A percentile compares a stretch with the other conserved stretches of the same genome.
Evolutionary conservation across 2,888 invertebrate species (phyloP).

Genomic region (Ectemnius cavifrons): DNA sequence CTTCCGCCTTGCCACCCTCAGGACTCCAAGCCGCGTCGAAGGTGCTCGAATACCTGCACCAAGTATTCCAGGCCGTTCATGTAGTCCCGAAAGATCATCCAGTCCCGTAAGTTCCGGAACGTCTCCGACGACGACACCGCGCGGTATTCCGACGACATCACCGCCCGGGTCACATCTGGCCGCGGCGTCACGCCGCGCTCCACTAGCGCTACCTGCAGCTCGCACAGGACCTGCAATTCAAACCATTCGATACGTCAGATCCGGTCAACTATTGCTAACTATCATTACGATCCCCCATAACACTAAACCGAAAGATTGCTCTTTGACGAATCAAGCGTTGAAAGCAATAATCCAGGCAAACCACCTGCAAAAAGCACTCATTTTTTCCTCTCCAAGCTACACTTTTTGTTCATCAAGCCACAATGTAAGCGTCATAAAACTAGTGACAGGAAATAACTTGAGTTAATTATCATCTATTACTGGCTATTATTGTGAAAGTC

Average conservation of each 20-base stretch:
- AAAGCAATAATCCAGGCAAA: not conserved
- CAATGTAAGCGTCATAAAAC: slow-evolving; percentile 60
- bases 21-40: slow-evolving; percentile 67
- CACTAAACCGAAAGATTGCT: not conserved
- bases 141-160: slow-evolving; percentile 77
- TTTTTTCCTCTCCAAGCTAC: no score
- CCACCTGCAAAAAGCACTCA: not conserved
- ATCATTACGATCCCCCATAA: not conserved
- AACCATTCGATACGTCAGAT: not conserved
- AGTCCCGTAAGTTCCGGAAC: slow-evolving; percentile 80
- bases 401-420: no score
- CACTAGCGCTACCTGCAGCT: slow-evolving; percentile 82
- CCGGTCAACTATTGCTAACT: not conserved
- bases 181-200: slow-evolving; percentile 70
- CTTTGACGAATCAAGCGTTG: not conserved
- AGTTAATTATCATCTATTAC: slow-evolving; percentile 43
- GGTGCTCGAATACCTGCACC: slow-evolving; percentile 78
- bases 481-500: slow-evolving; percentile 56
- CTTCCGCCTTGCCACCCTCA: slow-evolving; percentile 72
- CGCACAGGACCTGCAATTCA: slow-evolving; percentile 82
- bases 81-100: slow-evolving; percentile 83
- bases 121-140: slow-evolving; percentile 68
- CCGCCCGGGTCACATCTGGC: slow-evolving; percentile 77
- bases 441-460: slow-evolving; percentile 37
- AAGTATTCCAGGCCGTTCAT: slow-evolving; percentile 82